A percentile compares a stretch with the other conserved stretches of the same genome.
These are phyloP conservation scores for Calcarius lapponicus DNA, from an alignment of 2,797 vertebrate genomes.

Conservation along the genomic window DNA sequence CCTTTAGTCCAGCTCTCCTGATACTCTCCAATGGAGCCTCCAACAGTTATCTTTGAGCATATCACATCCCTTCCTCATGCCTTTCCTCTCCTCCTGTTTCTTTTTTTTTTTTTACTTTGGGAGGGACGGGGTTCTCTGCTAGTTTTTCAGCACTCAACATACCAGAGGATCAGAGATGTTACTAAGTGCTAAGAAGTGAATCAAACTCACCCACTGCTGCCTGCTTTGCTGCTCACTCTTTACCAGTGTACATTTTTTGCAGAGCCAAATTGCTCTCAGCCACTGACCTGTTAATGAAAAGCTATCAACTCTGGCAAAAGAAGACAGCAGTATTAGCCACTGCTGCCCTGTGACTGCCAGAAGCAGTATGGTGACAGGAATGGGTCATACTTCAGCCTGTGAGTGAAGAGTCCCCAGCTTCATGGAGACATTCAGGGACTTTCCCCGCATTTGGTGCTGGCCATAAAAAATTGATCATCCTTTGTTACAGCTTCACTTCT, in stretches of 20 bases:
- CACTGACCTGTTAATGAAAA: constrained; percentile 48
- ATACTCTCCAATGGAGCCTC: neutral
- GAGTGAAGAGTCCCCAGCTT: constrained; percentile 16
- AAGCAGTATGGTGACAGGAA: constrained; percentile 14
- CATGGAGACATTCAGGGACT: constrained; percentile 46
- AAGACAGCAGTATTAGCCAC: neutral
- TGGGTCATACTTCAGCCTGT: neutral
- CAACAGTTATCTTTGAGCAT: neutral
- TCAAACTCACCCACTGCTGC: neutral
- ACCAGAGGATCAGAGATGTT: neutral
- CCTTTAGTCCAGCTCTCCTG: neutral
- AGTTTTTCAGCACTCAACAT: neutral
- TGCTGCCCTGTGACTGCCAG: constrained; percentile 33
- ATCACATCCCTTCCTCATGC: neutral
- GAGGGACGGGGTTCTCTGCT: neutral
- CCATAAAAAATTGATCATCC: constrained; percentile 91
- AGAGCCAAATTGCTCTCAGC: constrained; percentile 15
- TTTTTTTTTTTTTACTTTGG: neutral
- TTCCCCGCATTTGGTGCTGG: constrained; percentile 48
- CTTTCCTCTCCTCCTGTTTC: neutral
- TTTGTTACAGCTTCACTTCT: constrained; percentile 91
- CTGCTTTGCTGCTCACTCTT: neutral
- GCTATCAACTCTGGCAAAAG: neutral
- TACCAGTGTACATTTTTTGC: neutral
- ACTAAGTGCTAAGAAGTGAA: neutral